Base-by-base conservation (phyloP, 1,140 invertebrate species). In the Drosophila watanabei region DNA sequence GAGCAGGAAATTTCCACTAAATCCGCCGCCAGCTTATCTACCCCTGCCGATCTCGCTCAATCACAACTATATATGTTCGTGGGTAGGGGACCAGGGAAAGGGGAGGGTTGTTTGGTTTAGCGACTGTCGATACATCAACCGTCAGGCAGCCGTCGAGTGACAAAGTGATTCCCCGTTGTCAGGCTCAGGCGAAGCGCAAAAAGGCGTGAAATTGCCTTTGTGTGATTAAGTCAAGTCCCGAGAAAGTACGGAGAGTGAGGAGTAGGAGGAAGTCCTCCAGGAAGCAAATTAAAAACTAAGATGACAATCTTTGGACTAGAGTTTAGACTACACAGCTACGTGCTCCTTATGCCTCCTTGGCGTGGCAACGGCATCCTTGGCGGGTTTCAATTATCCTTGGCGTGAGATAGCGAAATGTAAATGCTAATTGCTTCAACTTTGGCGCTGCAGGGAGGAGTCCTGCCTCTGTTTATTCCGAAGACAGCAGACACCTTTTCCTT, bases 161-260 rank as follows among this genome's bases (percentile, higher is more conserved):
- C 86, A 89, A 89, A 90, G 79, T 85, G 86, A 89, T 82, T 87
- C 46, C 71, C 82, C 45, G 37, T 43, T 49, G 56, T 57, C 48
- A 46, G 35, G 28, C 58, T 33, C 49, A 43, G 63, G 66, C 78
- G 75, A 81, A 48, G 78, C 56, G 85, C 89, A 83, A 91, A 91
- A 89, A 92, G 85, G 89, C 89, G 89, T 92, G 89, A 92, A 92
- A 92, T 92, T 92, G 89, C 84, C 86, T 89, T 89, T 82, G 85
- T 76, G 88, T 91, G 88, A 88, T 87, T 91, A 91, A 87, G 70
- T 85, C 85, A 82, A 84, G 75, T 62, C 79, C 33, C 33, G 5
- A 18, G 32, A 28, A 57, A 41, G 13, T 49, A 24, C 28, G 16
- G 18, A 20, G 63, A 4, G 35, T 30, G 46, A 43, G 49, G 35